Percentiles rank a stretch among this genome's conserved stretches.
Evolutionary conservation across 2,888 invertebrate species (phyloP).

Genomic region (Leuctra nigra): DNA sequence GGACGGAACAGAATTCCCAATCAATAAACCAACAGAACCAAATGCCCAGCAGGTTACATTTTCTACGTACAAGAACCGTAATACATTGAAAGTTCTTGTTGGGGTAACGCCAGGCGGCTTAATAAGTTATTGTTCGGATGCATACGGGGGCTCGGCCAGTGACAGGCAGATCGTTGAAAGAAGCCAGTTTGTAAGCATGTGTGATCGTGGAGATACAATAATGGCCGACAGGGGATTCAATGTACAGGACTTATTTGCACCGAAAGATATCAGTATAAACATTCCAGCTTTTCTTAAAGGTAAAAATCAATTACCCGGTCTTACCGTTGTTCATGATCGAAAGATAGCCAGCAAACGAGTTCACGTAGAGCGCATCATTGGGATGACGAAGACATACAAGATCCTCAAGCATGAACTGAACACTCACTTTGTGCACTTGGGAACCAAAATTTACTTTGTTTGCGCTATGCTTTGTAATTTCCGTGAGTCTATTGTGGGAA

Average conservation of each 20-base stretch:
- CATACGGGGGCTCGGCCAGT: slow-evolving; percentile 30
- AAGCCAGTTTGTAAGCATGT: slow-evolving; percentile 24
- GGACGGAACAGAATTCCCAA: slow-evolving; percentile 29
- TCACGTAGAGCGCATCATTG: slow-evolving; percentile 28
- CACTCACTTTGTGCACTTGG: slow-evolving; percentile 13
- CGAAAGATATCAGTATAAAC: slow-evolving; percentile 28
- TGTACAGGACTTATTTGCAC: slow-evolving; percentile 31
- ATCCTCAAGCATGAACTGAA: slow-evolving; percentile 23
- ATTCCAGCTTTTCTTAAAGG: slow-evolving; percentile 26
- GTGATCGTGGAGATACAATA: slow-evolving; percentile 28
- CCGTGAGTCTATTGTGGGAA: slow-evolving; percentile 19
- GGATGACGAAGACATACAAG: slow-evolving; percentile 26
- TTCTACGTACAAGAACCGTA: slow-evolving; percentile 31
- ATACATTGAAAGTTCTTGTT: slow-evolving; percentile 29
- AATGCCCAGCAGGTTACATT: slow-evolving; percentile 29
- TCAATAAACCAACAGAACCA: slow-evolving; percentile 25
- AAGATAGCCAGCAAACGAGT: slow-evolving; percentile 27
- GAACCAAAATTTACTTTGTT: slow-evolving; percentile 24
- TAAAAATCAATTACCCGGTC: slow-evolving; percentile 22
- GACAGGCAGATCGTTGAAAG: slow-evolving; percentile 32
- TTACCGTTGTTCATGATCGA: slow-evolving; percentile 26
- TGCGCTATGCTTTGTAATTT: slow-evolving; percentile 29
- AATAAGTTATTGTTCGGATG: slow-evolving; percentile 26
- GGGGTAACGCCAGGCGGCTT: slow-evolving; percentile 30
- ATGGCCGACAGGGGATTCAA: slow-evolving; percentile 31